phyloP scores from a whole-genome alignment of 2,888 invertebrate species.

The Ectemnius cavifrons region DNA sequence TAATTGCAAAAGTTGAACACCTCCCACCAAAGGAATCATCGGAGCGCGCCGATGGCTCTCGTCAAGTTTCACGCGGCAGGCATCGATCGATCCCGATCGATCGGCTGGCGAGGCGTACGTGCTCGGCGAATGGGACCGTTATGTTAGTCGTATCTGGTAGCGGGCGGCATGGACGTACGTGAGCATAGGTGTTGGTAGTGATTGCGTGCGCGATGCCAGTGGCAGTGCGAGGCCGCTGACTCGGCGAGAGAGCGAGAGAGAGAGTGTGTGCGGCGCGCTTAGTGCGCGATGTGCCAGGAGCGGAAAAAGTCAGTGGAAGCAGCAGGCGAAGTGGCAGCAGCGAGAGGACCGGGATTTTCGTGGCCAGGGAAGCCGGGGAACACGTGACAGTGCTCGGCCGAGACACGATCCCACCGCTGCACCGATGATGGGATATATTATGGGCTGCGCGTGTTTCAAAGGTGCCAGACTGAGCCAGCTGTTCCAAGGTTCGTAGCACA shows the following conservation, averaged over 20 bases:
- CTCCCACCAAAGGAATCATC: too few relatives aligned
- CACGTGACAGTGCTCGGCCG: too few relatives aligned
- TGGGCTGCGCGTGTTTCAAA: constrained; percentile 96
- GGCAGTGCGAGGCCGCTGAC: neutral
- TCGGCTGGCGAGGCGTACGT: neutral
- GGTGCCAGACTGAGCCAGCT: constrained; percentile 81
- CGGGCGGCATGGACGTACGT: constrained; percentile 8
- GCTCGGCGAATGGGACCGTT: constrained; percentile 4
- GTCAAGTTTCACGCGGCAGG: neutral
- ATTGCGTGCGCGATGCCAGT: too few relatives aligned
- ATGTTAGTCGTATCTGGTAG: neutral
- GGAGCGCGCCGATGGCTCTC: too few relatives aligned
- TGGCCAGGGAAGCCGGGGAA: too few relatives aligned
- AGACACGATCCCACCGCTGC: constrained; percentile 57
- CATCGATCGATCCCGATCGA: neutral
- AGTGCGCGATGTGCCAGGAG: constrained; percentile 65
- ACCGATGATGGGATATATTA: constrained; percentile 95
- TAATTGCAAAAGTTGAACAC: too few relatives aligned
- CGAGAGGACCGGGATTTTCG: too few relatives aligned
- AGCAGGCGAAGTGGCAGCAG: neutral
- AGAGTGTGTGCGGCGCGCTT: constrained; percentile 29
- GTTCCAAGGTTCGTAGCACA: constrained; percentile 70
- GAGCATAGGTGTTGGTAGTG: too few relatives aligned
- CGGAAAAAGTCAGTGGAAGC: neutral
- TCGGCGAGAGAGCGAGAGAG: neutral